Evolutionary conservation across 2,797 vertebrate genomes (phyloP).

Genomic region (Lagocephalus sceleratus): DNA sequence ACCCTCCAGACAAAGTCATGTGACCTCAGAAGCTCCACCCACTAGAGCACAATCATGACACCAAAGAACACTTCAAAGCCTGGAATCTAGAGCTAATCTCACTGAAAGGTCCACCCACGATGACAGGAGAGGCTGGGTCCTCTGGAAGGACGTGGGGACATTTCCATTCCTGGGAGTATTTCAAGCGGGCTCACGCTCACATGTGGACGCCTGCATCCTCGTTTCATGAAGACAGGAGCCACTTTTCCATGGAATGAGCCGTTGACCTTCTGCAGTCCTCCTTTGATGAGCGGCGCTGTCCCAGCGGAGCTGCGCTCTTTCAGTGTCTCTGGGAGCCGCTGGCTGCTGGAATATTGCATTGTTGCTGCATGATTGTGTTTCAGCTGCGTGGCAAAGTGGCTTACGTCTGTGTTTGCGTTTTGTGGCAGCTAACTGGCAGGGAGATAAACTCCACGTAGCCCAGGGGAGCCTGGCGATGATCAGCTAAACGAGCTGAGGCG

Average conservation of each 20-base stretch:
- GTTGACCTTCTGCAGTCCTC: constrained; percentile 9
- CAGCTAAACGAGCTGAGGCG: constrained; percentile 53
- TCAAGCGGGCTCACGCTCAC: too few species aligned
- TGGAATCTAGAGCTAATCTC: too few species aligned
- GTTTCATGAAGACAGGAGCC: constrained; percentile 4
- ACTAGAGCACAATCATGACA: too few species aligned
- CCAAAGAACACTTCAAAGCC: too few species aligned
- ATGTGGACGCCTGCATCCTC: neutral
- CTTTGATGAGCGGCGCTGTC: neutral
- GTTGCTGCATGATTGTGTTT: constrained; percentile 18
- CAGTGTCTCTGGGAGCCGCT: constrained; percentile 5
- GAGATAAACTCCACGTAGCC: constrained; percentile 54
- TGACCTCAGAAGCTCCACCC: too few species aligned
- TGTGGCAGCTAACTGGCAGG: constrained; percentile 59
- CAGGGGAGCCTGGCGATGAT: constrained; percentile 60
- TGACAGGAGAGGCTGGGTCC: too few species aligned
- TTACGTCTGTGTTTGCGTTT: constrained; percentile 49
- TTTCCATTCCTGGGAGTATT: too few species aligned
- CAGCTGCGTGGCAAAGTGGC: constrained; percentile 38
- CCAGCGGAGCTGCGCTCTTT: constrained; percentile 8
- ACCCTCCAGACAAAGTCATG: too few species aligned
- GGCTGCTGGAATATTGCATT: constrained; percentile 20
- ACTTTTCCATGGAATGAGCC: neutral
- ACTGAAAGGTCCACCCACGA: too few species aligned
- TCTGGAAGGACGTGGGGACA: too few species aligned